Evolutionary conservation across 2,888 invertebrate species (phyloP), one percentile per base, ranked within the genome.

Genomic region (Bombylius discolor): DNA sequence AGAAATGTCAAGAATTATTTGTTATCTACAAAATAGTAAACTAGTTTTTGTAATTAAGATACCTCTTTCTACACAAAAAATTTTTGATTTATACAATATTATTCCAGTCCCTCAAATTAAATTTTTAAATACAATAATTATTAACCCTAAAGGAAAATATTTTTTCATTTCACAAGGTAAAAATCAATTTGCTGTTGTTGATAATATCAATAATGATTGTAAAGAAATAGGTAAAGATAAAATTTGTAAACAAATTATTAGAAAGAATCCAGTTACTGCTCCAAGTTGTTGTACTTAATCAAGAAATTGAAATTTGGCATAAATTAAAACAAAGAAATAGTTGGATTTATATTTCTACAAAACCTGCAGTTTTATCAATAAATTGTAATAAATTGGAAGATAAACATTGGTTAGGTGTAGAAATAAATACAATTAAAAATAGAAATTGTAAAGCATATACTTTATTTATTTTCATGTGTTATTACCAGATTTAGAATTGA

Each of bases 401-500:
- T 46, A 31, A 45, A 11, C 23, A 33, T 23, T 5, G 46, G 5
- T 13, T 7, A 8, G 52, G 52, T 13, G 52, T 52, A 12, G 52
- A 46, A 34, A 52, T 46, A 14, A n/a, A 46, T 7, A 52, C 52
- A 46, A 14, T 52, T 5, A 52, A 52, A 45, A 52, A 52, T 46
- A 52, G 46, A 45, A n/a, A 45, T 33, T 52, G 52, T 13, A 32
- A 14, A 45, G 52, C 52, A 31, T 8, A 12, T n/a, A 52, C 34
- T 9, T 11, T 52, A n/a, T n/a, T n/a, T n/a, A n/a, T n/a, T 12
- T 46, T 33, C 12, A 8, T 5, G 1, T 45, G 5, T 31, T 52
- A 44, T 45, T 52, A 52, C 52, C 52, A 4, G 52, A 46, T 46
- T 33, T 45, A 52, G 46, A 52, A 45, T 52, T 52, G 46, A 45